Evolutionary conservation across 1,140 invertebrate genomes (phyloP), one percentile per base, ranked within the genome.

Genomic region (Sitodiplosis mosellana): DNA sequence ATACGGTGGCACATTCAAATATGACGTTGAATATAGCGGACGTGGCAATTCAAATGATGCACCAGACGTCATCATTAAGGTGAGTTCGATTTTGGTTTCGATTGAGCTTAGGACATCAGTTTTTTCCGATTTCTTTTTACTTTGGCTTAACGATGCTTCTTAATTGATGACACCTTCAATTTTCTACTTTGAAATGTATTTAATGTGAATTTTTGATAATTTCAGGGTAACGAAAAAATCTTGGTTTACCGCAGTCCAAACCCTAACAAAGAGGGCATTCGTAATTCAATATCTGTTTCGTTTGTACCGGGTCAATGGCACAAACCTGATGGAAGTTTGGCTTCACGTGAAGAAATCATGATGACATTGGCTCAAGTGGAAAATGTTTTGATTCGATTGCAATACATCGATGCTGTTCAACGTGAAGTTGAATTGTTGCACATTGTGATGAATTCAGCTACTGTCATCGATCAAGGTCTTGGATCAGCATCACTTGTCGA

Each of bases 301-400:
- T 76, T 90, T 53, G 77, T 78, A 53, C 72, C 77, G 12, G 83
- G 82, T 1, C 71, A 81, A 48, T 93, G 88, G 88, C 68, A 75
- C 43, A 83, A 78, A 52, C 54, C 67, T 42, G 70, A 74, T 20
- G 70, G 76, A 20, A 66, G 74, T 40, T 61, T 72, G 5, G 89
- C 89, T 0, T 74, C 80, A 0, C 73, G 92, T 46, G 83, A 88
- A 65, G 90, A 96, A 55, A 82, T 96, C 27, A 91, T 96, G 87
- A 89, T 88, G 80, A 77, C 81, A 36, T 68, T 97, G 51, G 80
- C 80, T 38, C 79, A 89, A 55, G 66, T 95, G 5, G 81, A 90
- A 20, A 75, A 81, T 52, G 81, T 96, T 49, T 68, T 92, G 0
- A 81, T 97, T 14, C 81, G 84, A 41, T 60, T 74, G 22, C 70